Conservation (phyloP, 2,113 vertebrate genomes). For the Dipodomys merriami region DNA sequence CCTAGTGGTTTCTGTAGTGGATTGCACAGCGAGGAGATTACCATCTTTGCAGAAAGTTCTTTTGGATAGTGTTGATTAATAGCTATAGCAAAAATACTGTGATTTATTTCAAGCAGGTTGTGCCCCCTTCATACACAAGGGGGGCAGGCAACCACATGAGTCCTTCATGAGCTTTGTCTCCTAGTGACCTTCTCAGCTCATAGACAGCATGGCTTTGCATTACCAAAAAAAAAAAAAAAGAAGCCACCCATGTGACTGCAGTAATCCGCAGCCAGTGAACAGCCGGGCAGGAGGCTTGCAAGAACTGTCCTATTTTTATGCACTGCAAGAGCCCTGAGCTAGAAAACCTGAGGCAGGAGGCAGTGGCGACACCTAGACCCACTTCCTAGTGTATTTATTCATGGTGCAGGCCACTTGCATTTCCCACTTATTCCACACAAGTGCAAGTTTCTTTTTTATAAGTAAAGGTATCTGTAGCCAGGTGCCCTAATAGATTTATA, state of each 20-base stretch:
- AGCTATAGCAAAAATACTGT: background rate
- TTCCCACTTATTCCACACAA: background rate
- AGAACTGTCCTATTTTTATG: constrained; percentile 89
- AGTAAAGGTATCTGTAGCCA: background rate
- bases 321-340: constrained; percentile 62
- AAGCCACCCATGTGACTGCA: constrained; percentile 88
- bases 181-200: constrained; percentile 87
- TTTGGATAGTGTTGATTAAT: background rate
- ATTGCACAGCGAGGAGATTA: no score
- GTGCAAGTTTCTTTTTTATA: background rate
- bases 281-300: constrained; percentile 82
- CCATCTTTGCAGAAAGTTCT: background rate
- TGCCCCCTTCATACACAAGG: background rate
- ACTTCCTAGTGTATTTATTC: background rate
- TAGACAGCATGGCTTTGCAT: constrained; percentile 89
- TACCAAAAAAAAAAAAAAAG: constrained; percentile 20
- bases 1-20: background rate
- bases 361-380: background rate
- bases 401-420: background rate
- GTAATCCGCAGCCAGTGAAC: constrained; percentile 87
- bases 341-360: background rate
- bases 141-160: background rate
- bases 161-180: constrained; percentile 74
- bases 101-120: background rate
- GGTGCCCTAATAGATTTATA: background rate